phyloP scores from a whole-genome alignment of 2,888 invertebrate species.

The Cremastobaeus sp. region DNA sequence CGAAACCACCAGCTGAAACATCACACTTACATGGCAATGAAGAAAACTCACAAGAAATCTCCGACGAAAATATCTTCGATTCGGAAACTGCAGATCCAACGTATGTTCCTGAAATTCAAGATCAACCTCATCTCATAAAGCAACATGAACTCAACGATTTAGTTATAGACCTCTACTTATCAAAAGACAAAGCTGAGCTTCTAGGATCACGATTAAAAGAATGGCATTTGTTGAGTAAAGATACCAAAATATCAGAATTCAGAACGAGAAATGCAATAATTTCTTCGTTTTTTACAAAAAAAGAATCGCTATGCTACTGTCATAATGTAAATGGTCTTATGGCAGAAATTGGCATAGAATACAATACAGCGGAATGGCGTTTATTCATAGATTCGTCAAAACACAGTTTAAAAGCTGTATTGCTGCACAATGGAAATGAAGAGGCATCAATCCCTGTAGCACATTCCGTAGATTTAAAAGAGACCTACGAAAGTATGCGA shows the following conservation, averaged over 20 bases:
- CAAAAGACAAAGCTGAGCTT: constrained; percentile 8
- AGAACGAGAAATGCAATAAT: neutral
- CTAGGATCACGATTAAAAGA: constrained; percentile 5
- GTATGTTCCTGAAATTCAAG: neutral
- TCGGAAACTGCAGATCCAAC: neutral
- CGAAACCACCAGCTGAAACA: no score
- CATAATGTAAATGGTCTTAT: neutral
- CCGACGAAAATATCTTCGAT: neutral
- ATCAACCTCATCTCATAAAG: neutral
- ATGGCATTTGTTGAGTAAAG: neutral
- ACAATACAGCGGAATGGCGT: neutral
- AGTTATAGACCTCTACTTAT: constrained; percentile 5
- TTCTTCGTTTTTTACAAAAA: neutral
- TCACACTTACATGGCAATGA: neutral
- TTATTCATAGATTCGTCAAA: constrained; percentile 8
- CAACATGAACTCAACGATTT: constrained; percentile 4
- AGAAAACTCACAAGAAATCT: no score
- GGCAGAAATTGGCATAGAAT: neutral
- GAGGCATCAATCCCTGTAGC: constrained; percentile 66
- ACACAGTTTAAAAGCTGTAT: constrained; percentile 51
- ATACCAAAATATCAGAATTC: neutral
- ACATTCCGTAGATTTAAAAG: constrained; percentile 66
- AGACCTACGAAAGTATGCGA: constrained; percentile 68
- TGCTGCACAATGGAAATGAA: constrained; percentile 65
- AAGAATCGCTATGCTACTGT: neutral